A percentile compares a stretch with the other conserved stretches of the same genome.
phyloP scores from a whole-genome alignment of 1,140 invertebrate genomes.

The Plectrocnemia conspersa region DNA sequence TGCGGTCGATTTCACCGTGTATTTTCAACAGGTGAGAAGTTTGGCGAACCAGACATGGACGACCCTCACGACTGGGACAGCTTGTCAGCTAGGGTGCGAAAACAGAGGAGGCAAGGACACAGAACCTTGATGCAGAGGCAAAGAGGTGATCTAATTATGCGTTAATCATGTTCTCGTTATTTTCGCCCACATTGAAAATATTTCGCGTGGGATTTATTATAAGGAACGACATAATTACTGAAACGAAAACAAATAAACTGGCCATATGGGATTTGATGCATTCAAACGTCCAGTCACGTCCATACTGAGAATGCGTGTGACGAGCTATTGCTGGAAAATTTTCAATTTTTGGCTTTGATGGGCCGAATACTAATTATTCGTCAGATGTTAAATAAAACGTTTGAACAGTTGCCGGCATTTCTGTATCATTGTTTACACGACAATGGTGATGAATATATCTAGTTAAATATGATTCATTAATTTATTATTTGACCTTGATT shows the following conservation, averaged over 20 bases:
- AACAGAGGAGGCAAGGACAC: constrained; percentile 55
- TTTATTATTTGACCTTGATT: too few relatives aligned
- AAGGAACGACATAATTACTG: constrained; percentile 14
- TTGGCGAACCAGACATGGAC: constrained; percentile 61
- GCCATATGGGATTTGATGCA: not conserved
- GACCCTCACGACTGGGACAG: constrained; percentile 69
- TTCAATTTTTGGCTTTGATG: not conserved
- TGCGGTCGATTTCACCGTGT: constrained; percentile 3
- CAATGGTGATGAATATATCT: too few relatives aligned
- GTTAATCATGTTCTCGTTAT: too few relatives aligned
- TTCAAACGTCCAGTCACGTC: not conserved
- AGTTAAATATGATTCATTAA: too few relatives aligned
- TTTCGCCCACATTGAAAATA: not conserved
- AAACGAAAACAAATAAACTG: constrained; percentile 11
- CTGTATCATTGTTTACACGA: constrained; percentile 16
- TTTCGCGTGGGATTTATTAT: constrained; percentile 17
- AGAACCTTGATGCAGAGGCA: constrained; percentile 46
- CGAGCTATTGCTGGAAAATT: too few relatives aligned
- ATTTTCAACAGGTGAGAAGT: constrained; percentile 47
- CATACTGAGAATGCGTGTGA: too few relatives aligned
- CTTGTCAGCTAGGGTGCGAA: constrained; percentile 65
- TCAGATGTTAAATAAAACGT: constrained; percentile 6
- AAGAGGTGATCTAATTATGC: too few relatives aligned
- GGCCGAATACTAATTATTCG: constrained; percentile 17
- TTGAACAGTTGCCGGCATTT: constrained; percentile 14